Conservation (phyloP, 2,888 invertebrate species). For the Drosophila mayaguana region DNA sequence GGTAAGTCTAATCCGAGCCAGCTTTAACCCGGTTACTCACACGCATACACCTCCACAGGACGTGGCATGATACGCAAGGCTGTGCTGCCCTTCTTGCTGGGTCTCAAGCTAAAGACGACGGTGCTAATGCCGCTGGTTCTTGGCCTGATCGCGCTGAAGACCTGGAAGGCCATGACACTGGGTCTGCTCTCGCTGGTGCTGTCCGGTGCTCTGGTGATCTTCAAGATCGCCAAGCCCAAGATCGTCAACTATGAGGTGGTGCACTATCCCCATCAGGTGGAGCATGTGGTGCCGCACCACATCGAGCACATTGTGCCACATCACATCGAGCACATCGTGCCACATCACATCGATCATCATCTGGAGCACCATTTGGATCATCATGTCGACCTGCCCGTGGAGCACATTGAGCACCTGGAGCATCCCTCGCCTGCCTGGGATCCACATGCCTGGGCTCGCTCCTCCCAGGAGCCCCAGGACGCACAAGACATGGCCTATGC, state of each 20-base stretch:
- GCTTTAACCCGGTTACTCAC: background rate
- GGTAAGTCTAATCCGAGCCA: slow-evolving; percentile 65
- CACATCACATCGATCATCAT: slow-evolving; percentile 85
- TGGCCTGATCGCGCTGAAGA: slow-evolving; percentile 93
- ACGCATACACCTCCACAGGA: slow-evolving; percentile 86
- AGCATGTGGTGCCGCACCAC: slow-evolving; percentile 82
- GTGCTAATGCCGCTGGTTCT: slow-evolving; percentile 92
- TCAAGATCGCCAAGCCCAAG: slow-evolving; percentile 94
- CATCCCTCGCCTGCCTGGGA: slow-evolving; percentile 85
- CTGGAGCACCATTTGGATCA: slow-evolving; percentile 86
- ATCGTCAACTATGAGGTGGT: slow-evolving; percentile 94
- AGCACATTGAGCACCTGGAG: slow-evolving; percentile 87
- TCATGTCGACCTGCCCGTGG: slow-evolving; percentile 85
- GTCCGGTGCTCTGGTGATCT: slow-evolving; percentile 93
- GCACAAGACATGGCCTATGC: slow-evolving; percentile 84
- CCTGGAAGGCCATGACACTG: slow-evolving; percentile 95
- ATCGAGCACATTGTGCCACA: slow-evolving; percentile 83
- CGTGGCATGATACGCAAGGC: slow-evolving; percentile 94
- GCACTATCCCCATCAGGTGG: slow-evolving; percentile 88
- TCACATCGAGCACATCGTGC: slow-evolving; percentile 81
- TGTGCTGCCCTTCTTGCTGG: slow-evolving; percentile 93
- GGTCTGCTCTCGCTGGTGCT: slow-evolving; percentile 93
- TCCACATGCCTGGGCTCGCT: slow-evolving; percentile 88
- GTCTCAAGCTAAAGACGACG: slow-evolving; percentile 94
- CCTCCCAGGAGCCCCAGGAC: slow-evolving; percentile 85